These are phyloP conservation scores for Tubulanus polymorphus DNA, from an alignment of 2,888 invertebrate species.

Conservation along the genomic window DNA sequence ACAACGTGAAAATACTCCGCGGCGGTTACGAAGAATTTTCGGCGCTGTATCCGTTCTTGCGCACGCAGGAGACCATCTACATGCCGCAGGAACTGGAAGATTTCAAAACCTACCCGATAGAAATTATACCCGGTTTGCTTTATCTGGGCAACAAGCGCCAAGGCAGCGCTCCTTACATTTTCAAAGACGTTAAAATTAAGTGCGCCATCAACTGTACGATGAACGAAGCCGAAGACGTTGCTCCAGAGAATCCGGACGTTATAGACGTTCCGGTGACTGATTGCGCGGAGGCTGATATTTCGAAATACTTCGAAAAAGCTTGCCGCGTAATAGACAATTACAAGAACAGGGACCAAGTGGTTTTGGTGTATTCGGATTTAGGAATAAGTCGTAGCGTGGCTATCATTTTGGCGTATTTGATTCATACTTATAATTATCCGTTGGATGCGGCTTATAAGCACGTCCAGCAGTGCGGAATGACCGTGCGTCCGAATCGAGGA, in stretches of 20 bases:
- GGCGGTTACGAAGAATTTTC: slow-evolving; percentile 53
- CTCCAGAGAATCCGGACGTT: neutral
- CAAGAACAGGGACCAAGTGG: slow-evolving; percentile 29
- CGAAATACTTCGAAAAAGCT: no score
- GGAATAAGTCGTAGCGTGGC: slow-evolving; percentile 46
- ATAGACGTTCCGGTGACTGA: no score
- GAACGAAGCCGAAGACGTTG: neutral
- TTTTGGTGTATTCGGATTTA: slow-evolving; percentile 44
- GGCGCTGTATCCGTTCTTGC: slow-evolving; percentile 50
- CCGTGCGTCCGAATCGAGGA: slow-evolving; percentile 39
- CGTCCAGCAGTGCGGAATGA: slow-evolving; percentile 29
- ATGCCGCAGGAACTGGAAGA: slow-evolving; percentile 53
- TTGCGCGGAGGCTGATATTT: slow-evolving; percentile 38
- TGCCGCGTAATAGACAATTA: slow-evolving; percentile 26
- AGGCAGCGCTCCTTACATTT: slow-evolving; percentile 44
- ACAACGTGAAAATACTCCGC: slow-evolving; percentile 43
- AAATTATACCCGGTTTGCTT: slow-evolving; percentile 45
- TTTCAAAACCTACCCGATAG: slow-evolving; percentile 48
- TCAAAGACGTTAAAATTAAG: slow-evolving; percentile 51
- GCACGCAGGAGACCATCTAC: slow-evolving; percentile 52
- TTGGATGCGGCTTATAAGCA: slow-evolving; percentile 41
- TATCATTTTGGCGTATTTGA: slow-evolving; percentile 47
- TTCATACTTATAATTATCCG: slow-evolving; percentile 31
- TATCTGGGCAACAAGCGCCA: slow-evolving; percentile 50
- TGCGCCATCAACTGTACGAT: slow-evolving; percentile 43